Evolutionary conservation across 2,113 vertebrate genomes (phyloP).

Genomic region (Chionomys nivalis): DNA sequence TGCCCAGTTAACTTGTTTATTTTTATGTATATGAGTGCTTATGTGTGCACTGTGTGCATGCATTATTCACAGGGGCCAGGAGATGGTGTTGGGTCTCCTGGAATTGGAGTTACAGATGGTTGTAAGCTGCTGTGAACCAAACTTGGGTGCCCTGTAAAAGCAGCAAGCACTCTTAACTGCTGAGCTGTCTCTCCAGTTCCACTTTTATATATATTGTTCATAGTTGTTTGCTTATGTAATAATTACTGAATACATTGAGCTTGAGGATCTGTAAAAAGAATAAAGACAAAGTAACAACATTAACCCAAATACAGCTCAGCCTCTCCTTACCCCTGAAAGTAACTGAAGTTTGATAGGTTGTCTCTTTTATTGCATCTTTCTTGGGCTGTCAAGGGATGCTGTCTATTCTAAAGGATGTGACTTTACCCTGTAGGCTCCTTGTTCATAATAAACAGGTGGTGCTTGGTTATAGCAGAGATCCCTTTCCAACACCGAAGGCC

Average conservation of each 20-base stretch:
- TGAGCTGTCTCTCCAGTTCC: neutral
- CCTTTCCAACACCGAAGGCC: neutral
- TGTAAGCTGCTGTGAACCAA: neutral
- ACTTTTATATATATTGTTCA: neutral
- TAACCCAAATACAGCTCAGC: neutral
- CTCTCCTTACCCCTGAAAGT: neutral
- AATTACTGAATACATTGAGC: neutral
- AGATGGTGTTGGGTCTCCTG: neutral
- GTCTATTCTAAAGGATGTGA: neutral
- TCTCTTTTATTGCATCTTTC: neutral
- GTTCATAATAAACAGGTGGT: neutral
- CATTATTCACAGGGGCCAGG: neutral
- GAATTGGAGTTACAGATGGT: neutral
- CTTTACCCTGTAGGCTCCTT: neutral
- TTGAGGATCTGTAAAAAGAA: neutral
- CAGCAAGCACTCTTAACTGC: neutral
- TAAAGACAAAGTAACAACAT: neutral
- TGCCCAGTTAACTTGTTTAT: neutral
- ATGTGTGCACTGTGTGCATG: neutral
- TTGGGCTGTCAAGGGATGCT: neutral
- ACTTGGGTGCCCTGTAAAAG: neutral
- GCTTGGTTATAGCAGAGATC: neutral
- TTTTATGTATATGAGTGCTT: neutral
- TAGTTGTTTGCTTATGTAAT: neutral
- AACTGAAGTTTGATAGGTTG: neutral